Base-by-base conservation (phyloP, 2,888 invertebrate genomes). In the Cheiracanthium punctorium region DNA sequence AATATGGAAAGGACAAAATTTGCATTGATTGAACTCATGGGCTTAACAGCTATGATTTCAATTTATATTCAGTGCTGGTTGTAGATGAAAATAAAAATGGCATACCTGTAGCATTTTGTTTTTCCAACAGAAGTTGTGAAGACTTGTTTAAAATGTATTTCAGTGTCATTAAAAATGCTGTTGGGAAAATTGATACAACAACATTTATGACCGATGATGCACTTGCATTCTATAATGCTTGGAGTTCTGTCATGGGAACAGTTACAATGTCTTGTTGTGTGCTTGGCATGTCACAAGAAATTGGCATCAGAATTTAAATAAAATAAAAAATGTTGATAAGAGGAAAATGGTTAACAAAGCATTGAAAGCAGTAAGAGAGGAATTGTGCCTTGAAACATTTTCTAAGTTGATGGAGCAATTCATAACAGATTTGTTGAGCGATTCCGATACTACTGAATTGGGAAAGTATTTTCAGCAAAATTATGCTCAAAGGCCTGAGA, bases 171-270 rank as follows among this genome's bases (percentile, higher is more conserved):
- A 67, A 58, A 33, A 52, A 41, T n/a, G 43, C n/a, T 10, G 33
- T 32, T 14, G 64, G 65, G 10, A 28, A 12, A 33, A 74, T 79
- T 33, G 12, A 24, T 2, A 24, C 73, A 28, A 29, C 20, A 30
- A 33, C 71, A 5, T 82, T 89, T 76, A 89, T 89, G 88, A 77
- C 72, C 5, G 89, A 89, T 82, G 88, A 89, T 77, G 86, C 74
- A 4, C 82, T 87, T 20, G 65, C 69, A 12, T 88, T 65, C 65
- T 89, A 82, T 33, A 86, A 87, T 86, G 89, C 88, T 20, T 89
- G 89, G 89, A 28, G 37, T n/a, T 17, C 29, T 29, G 82, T 88
- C 1, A 88, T 88, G 88, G 72, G 70, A 7, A 65, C 48, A 17
- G 48, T 73, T 41, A 79, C 12, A 43, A 65, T 28, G 43, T 30